Base-by-base conservation (phyloP, 1,140 invertebrate genomes). In the Anoplophora glabripennis region DNA sequence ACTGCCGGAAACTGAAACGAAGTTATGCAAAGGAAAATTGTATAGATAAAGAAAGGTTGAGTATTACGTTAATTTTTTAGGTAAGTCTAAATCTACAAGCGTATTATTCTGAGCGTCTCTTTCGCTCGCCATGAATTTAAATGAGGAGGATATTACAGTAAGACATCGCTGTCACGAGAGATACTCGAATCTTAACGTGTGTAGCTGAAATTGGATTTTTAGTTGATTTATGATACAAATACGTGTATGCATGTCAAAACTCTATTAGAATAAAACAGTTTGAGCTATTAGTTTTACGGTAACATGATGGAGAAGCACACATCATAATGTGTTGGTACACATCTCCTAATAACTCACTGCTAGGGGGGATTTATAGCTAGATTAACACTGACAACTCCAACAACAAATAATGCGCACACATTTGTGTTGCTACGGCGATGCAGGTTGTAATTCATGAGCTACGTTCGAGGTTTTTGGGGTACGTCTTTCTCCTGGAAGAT, bases 181-280 rank as follows among this genome's bases (percentile, higher is more conserved):
- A 55, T 54, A 49, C 41, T 42, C 52, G 46, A 38, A 62, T 62
- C 55, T 62, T 62, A 63, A 49, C 49, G 49, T 59, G 51, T 63
- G 56, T 63, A 47, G 41, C 38, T 34, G 18, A 18, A 63, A 59
- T 63, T 53, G 56, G 61, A 63, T 63, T 63, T 59, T 63, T 63
- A 41, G 44, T 44, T 63, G 61, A 63, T 63, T 63, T 63, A 63
- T 63, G 56, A 59, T 48, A 59, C 46, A 59, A 63, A 63, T 59
- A 54, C 61, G 61, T 63, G 61, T 45, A 53, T 53, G 60, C 54
- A 62, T 62, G 54, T 53, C 44, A 53, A 10, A 54, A 28, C 36
- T 12, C 41, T 21, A 54, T 54, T 44, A 54, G 44, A 54, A 44
- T 42, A 44, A 54, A 54, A 54, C 40, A 54, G 38, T 54, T 54